phyloP scores from a whole-genome alignment of 1,140 invertebrate species.

The Drosophila ambigua region DNA sequence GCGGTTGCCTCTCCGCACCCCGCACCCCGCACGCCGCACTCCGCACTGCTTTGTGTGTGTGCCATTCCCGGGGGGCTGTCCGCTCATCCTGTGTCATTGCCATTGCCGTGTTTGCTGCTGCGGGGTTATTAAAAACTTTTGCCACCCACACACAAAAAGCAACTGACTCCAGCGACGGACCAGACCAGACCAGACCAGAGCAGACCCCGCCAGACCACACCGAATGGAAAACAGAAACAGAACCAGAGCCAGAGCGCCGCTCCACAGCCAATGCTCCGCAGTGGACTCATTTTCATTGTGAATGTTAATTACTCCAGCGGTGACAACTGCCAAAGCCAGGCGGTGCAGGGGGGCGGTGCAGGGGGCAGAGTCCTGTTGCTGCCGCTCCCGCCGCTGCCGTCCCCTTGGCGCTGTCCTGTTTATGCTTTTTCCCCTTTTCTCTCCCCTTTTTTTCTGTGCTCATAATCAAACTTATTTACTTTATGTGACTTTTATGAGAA shows the following conservation, averaged over 20 bases:
- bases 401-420: not conserved
- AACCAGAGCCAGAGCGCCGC: too few relatives aligned
- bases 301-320: conserved; percentile 73
- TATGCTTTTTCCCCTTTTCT: not conserved
- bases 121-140: conserved; percentile 76
- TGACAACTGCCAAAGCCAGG: conserved; percentile 43
- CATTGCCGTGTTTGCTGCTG: conserved; percentile 63
- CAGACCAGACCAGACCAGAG: conserved; percentile 1
- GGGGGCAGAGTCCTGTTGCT: not conserved
- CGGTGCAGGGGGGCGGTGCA: not conserved
- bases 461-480: conserved; percentile 78
- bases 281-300: conserved; percentile 69
- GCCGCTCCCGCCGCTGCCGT: not conserved
- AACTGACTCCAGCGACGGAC: not conserved
- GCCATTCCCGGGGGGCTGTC: not conserved
- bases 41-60: conserved; percentile 8
- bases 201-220: not conserved
- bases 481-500: conserved; percentile 76
- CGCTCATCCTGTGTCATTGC: conserved; percentile 1
- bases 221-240: not conserved
- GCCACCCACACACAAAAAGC: conserved; percentile 16
- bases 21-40: conserved; percentile 4
- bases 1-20: conserved; percentile 49
- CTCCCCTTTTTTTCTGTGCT: not conserved
- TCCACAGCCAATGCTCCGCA: conserved; percentile 25